Conservation (phyloP, 2,797 vertebrate species). For the Amazona finschi region DNA sequence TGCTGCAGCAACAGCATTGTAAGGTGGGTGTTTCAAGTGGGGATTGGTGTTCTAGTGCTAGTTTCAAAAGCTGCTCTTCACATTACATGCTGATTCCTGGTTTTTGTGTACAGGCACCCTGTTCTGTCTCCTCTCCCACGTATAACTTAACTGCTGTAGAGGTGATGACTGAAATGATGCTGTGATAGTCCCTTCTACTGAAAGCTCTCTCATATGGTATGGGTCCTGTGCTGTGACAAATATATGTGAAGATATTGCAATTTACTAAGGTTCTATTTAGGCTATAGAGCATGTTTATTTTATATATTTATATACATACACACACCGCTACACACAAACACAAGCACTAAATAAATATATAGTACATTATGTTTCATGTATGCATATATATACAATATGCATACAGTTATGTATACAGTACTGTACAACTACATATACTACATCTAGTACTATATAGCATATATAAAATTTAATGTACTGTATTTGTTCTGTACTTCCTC, state of each 20-base stretch:
- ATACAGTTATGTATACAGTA: neutral
- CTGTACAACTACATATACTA: neutral
- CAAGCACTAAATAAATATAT: neutral
- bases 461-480: neutral
- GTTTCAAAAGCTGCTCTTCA: neutral
- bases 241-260: rapidly evolving
- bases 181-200: neutral
- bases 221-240: neutral
- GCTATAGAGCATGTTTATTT: rapidly evolving
- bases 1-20: neutral
- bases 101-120: rapidly evolving
- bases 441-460: neutral
- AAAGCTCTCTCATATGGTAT: neutral
- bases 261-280: neutral
- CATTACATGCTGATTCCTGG: rapidly evolving
- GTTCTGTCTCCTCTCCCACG: neutral
- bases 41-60: rapidly evolving
- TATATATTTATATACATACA: neutral
- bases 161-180: neutral
- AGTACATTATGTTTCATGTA: neutral
- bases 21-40: rapidly evolving
- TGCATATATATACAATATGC: neutral
- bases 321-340: neutral
- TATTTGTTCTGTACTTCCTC: neutral
- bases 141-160: neutral